These are phyloP conservation scores for Bolborhynchus lineola DNA, from an alignment of 2,113 vertebrate species.

Conservation along the genomic window DNA sequence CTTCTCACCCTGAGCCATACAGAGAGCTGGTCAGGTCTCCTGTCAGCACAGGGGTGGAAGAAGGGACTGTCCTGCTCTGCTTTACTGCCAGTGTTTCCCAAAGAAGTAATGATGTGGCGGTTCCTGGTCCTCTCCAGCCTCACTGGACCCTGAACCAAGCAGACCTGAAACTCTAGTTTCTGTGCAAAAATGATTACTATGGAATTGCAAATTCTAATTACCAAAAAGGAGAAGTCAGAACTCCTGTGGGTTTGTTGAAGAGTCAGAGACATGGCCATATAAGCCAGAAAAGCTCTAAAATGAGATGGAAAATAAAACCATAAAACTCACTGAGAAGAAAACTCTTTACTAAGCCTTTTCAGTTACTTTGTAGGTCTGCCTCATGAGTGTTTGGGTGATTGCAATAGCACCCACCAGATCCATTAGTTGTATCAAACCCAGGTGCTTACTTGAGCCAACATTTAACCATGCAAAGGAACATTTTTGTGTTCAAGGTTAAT, in stretches of 20 bases:
- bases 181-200: not conserved
- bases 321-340: not conserved
- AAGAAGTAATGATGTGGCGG: not conserved
- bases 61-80: not conserved
- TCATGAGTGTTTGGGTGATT: not conserved
- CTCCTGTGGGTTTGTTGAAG: not conserved
- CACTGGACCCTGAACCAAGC: not conserved
- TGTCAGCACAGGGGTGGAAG: fast-evolving
- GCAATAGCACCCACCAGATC: not conserved
- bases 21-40: not conserved
- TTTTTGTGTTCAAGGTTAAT: slow-evolving; percentile 22
- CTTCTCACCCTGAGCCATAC: not conserved
- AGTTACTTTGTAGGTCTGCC: not conserved
- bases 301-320: not conserved
- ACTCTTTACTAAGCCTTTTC: not conserved
- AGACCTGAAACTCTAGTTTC: not conserved
- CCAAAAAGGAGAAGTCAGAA: not conserved
- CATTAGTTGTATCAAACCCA: slow-evolving; percentile 19
- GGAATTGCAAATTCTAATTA: not conserved
- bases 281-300: not conserved
- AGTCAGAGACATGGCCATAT: not conserved
- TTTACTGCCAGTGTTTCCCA: not conserved
- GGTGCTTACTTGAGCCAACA: slow-evolving; percentile 30
- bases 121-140: not conserved
- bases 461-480: slow-evolving; percentile 26